Evolutionary conservation across 2,888 invertebrate species (phyloP), one percentile per base, ranked within the genome.

Genomic region (Osmoderma eremita): DNA sequence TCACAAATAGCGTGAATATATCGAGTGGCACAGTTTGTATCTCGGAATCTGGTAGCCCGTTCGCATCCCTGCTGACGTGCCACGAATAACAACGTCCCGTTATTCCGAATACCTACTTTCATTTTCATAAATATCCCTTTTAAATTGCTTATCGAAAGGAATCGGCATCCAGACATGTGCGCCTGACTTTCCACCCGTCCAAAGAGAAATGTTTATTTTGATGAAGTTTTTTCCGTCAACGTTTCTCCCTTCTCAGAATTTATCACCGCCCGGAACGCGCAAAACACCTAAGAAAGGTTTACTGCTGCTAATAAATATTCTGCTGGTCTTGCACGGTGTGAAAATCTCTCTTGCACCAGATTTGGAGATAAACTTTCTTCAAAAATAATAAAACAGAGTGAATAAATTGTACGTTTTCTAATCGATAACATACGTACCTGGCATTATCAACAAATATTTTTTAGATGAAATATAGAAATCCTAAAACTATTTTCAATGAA

Each of bases 101-200:
- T 75, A 74, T 76, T 71, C 71, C 73, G 72, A 73, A 76, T 76
- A 78, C 76, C 75, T 75, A 78, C 76, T 78, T 78, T 77, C 78
- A 78, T 78, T 78, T 78, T 78, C 78, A 78, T 78, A 78, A 78
- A 78, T 76, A 76, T 77, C 76, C 78, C 75, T 77, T 77, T 78
- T 77, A 78, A 78, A 77, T 77, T 77, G 77, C 77, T 78, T 78
- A 78, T 77, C 77, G 77, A 72, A 72, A 72, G 65, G 71, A 77
- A 75, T 76, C 76, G 72, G 75, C 72, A 73, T 63, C 66, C 72
- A 72, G 70, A 69, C 69, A 71, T 71, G 73, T 72, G 71, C 67
- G 58, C 30, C 42, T 48, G 58, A 61, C 58, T 45, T 56, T 61
- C 58, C 30, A 12, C 45, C 30, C 48, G n/a, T 45, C 58, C 30